Base-by-base conservation (phyloP, 2,888 invertebrate species). In the Drosophila buzzatii region DNA sequence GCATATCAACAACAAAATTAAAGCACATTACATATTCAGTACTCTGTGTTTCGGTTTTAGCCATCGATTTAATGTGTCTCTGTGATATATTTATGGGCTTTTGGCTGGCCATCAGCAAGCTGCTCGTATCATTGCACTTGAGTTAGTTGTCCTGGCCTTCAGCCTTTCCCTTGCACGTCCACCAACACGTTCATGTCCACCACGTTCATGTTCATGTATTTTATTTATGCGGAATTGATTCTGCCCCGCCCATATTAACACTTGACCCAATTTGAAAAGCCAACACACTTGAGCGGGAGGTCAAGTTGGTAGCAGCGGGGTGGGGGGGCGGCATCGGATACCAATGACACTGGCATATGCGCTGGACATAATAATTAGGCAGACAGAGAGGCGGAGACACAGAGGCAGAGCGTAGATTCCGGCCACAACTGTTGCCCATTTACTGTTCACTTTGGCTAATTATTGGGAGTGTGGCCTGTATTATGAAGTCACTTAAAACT, bases 261-360 rank as follows among this genome's bases (percentile, higher is more conserved):
- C 89, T 85, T 88, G 86, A 85, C 85, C 89, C 81, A 88, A 88
- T 88, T 85, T 68, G 57, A 51, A 20, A 57, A 61, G 66, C 76
- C 63, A 64, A 76, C 65, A 71, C 59, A 65, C 62, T 76, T 47
- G 44, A 72, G 61, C 42, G 27, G 52, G 61, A 85, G 83, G 83
- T 85, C 85, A 80, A 33, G 72, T 20, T 41, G 37, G 23, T 2
- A n/a, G n/a, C 0, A 41, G 23, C 16, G 0, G 20, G 14, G 27
- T 27, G 5, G 9, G 51, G 27, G 3, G n/a, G 69, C 5, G n/a
- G 27, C 27, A n/a, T 4, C 9, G 9, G 33, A 3, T n/a, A 63
- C 63, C 68, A 75, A 79, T 72, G 79, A 47, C 79, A 68, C 52
- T 33, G 59, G 5, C 68, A 52, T 61, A 69, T 78, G 74, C 37